Evolutionary conservation across 2,888 invertebrate species (phyloP).

Genomic region (Rhagonycha lutea): DNA sequence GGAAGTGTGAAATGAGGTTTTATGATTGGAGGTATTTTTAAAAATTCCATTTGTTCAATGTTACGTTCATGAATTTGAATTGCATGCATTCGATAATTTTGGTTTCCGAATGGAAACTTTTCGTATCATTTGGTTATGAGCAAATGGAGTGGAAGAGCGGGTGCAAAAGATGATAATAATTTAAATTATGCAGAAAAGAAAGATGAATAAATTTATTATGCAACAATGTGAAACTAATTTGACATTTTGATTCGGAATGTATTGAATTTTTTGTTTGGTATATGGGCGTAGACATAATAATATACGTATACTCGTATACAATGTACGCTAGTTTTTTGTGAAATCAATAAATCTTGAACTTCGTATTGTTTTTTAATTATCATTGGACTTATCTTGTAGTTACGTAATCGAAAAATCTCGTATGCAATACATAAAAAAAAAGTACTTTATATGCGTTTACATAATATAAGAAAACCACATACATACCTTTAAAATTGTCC

Average conservation of each 20-base stretch:
- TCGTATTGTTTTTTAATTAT: background rate
- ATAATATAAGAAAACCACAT: conserved; percentile 15
- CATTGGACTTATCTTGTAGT: background rate
- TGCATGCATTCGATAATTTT: background rate
- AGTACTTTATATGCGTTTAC: conserved; percentile 26
- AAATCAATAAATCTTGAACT: background rate
- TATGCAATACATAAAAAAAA: conserved; percentile 21
- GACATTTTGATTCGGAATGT: background rate
- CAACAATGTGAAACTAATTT: background rate
- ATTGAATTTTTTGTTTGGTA: background rate
- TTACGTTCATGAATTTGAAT: background rate
- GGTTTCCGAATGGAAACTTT: background rate
- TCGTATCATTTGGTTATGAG: background rate
- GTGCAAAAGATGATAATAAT: background rate
- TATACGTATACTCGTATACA: background rate
- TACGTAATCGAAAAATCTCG: conserved; percentile 11
- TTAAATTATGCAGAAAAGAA: background rate
- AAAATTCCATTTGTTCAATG: background rate
- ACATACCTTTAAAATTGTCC: conserved; percentile 24
- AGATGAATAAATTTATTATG: background rate
- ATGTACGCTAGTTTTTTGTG: background rate
- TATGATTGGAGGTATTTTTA: background rate
- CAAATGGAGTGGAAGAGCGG: background rate
- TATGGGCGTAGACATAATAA: background rate
- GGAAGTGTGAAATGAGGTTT: background rate